phyloP scores from a whole-genome alignment of 2,888 invertebrate genomes.

The Acronicta psi region DNA sequence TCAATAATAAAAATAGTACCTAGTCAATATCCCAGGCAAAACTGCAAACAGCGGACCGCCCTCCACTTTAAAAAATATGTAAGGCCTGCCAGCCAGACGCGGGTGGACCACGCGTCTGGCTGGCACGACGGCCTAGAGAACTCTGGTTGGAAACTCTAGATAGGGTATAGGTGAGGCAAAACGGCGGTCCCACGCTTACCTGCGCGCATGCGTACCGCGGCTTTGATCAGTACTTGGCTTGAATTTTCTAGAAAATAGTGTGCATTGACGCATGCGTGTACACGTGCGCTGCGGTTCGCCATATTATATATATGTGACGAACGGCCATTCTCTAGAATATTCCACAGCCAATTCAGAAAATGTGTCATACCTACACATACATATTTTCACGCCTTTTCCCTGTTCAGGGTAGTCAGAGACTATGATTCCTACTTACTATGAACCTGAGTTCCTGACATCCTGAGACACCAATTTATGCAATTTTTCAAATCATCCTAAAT shows the following conservation, averaged over 20 bases:
- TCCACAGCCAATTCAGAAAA: background rate
- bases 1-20: conserved; percentile 23
- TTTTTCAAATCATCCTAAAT: background rate
- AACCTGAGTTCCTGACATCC: too few species aligned
- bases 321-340: conserved; percentile 4
- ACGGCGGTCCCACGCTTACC: background rate
- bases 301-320: conserved; percentile 7
- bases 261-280: conserved; percentile 3
- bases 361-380: too few species aligned
- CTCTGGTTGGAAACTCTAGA: too few species aligned
- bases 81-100: too few species aligned
- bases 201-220: background rate
- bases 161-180: background rate
- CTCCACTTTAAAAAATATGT: background rate
- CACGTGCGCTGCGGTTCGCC: conserved; percentile 8
- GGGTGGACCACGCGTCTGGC: background rate
- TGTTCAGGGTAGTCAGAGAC: too few species aligned
- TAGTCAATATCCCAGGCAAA: conserved; percentile 9
- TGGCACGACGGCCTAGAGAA: background rate
- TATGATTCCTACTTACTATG: too few species aligned
- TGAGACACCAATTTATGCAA: too few species aligned
- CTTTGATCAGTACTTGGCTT: background rate
- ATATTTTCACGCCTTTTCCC: too few species aligned
- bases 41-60: conserved; percentile 4
- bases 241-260: conserved; percentile 11